Base-by-base conservation (phyloP, 1,140 invertebrate species). In the Calosoma granatense region DNA sequence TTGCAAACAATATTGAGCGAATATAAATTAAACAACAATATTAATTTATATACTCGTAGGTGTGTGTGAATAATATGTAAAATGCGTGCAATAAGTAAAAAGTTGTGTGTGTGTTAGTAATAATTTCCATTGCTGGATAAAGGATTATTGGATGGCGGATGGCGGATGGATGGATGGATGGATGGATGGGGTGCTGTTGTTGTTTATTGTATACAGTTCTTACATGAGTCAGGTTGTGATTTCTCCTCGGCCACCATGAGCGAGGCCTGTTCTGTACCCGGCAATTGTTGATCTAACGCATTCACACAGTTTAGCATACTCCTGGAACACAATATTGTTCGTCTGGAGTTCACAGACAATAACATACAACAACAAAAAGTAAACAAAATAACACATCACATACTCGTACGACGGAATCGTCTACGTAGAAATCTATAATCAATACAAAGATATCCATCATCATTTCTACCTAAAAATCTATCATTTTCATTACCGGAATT, bases 281-380 rank as follows among this genome's bases (percentile, higher is more conserved):
- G 83, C 70, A 86, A 77, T 75, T 85, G 84, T 72, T 84, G 83
- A 73, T 88, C 86, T 75, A 88, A 78, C 59, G 84, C 81, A 78
- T 88, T 89, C 72, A 87, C 85, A 78, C 86, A 87, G 81, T 88
- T 88, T 78, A 88, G 79, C 85, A 87, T 87, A 79, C 86, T 89
- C 78, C 85, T 86, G 79, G 82, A 85, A 83, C 75, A 80, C 71
- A 72, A 63, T 17, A 47, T 47, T 47, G 41, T 47, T 47, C 41
- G 41, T 12, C 26, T 47, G 41, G 41, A 47, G 65, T 66, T 65
- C 65, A 65, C 55, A 56, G 20, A 15, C 22, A 59, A 15, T 30
- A 26, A 55, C 30, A 41, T 17, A 39, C 1, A 30, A 53, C 20
- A 53, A 53, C 1, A 53, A 20, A n/a, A n/a, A n/a, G n/a, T n/a